phyloP scores from a whole-genome alignment of 2,113 vertebrate species.

The Bagarius yarrelli region DNA sequence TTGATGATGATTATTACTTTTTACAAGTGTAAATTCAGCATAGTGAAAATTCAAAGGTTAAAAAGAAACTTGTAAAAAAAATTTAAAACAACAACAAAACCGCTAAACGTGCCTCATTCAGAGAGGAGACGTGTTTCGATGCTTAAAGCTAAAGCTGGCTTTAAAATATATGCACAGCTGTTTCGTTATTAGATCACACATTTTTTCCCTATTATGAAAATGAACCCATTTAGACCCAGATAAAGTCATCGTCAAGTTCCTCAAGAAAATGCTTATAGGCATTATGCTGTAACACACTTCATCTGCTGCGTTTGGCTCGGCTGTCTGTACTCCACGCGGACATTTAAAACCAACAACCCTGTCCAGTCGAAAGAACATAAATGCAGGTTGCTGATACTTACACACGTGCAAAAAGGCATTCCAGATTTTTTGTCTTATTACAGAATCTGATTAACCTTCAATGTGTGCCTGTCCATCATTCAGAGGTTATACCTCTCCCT shows the following conservation, averaged over 20 bases:
- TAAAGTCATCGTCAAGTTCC: conserved; percentile 21
- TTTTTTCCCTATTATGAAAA: conserved; percentile 27
- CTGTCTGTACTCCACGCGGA: neutral
- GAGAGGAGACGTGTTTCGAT: neutral
- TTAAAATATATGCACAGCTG: conserved; percentile 16
- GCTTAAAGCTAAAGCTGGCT: conserved; percentile 5
- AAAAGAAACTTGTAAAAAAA: too few species aligned
- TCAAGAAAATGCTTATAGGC: conserved; percentile 6
- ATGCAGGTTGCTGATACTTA: neutral
- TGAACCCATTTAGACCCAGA: conserved; percentile 21
- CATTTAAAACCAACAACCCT: conserved; percentile 14
- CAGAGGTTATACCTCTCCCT: neutral
- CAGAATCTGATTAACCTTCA: neutral
- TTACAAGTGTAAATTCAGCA: too few species aligned
- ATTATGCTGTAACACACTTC: neutral
- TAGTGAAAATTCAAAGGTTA: too few species aligned
- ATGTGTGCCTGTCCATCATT: neutral
- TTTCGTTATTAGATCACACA: conserved; percentile 4
- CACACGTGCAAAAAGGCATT: neutral
- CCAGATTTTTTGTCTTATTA: neutral
- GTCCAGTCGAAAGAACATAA: conserved; percentile 4
- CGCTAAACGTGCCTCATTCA: neutral
- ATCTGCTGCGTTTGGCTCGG: neutral
- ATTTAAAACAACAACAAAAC: too few species aligned
- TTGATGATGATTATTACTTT: too few species aligned